Base-by-base conservation (phyloP, 2,113 vertebrate species). In the Ondatra zibethicus region DNA sequence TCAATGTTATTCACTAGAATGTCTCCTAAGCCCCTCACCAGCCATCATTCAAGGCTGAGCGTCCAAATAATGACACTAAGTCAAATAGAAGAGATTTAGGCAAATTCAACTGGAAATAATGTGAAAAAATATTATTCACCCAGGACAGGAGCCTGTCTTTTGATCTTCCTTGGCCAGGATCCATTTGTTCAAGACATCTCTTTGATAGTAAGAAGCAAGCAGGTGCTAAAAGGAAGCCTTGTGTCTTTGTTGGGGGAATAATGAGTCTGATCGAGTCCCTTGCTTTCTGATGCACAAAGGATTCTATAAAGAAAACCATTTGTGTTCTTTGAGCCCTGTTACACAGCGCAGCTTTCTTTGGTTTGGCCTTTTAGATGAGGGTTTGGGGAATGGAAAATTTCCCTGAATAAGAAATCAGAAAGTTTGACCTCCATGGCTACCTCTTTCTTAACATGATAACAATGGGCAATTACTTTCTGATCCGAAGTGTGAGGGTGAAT, bases 101-200 rank as follows among this genome's bases (percentile, higher is more conserved):
- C 82, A 98, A 97, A 98, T 97, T 97, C 92, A 94, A 86, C 55
- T 92, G 93, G 94, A 98, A 98, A 98, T 97, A 96, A 95, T 92
- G 58, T 91, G 87, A 65, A 95, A 95, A 96, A 94, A 96, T 92
- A 95, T 61, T 73, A 84, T 91, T 84, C 0, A 0, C 45, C 50
- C 39, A 0, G 0, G 86, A 97, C 89, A 70, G 3, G 1, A 76
- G 86, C 31, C 73, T 93, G 21, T 89, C 86, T 96, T 97, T 97
- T 91, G 90, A 95, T 93, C 92, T 95, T 65, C 45, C 80, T 95
- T 70, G 85, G 92, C 88, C 61, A 25, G 91, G 92, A 88, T 58
- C 33, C 92, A 27, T 92, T 92, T 94, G 89, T 82, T 87, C 17
- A 39, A 78, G 88, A 85, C 65, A 36, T 27, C 86, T 58, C 82